These are phyloP conservation scores for Silurus meridionalis DNA, from an alignment of 2,113 vertebrate species.

Conservation along the genomic window DNA sequence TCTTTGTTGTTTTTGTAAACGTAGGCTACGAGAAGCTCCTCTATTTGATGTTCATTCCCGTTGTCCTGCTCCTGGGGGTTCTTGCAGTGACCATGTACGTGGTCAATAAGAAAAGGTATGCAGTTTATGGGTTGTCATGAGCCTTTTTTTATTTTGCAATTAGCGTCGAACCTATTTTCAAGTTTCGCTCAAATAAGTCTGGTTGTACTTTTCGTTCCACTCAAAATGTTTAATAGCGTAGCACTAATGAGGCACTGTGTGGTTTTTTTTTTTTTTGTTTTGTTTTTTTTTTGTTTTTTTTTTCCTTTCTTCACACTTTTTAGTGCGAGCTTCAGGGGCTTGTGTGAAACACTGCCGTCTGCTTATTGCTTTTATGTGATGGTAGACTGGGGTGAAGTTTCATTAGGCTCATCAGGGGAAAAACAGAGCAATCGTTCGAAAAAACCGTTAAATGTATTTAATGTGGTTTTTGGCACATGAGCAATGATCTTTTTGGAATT, in stretches of 20 bases:
- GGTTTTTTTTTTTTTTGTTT: not conserved
- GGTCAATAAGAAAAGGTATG: conserved; percentile 86
- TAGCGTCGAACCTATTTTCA: conserved; percentile 13
- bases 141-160: not conserved
- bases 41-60: conserved; percentile 81
- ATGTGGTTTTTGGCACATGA: conserved; percentile 2
- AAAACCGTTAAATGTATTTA: conserved; percentile 37
- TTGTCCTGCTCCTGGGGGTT: conserved; percentile 73
- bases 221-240: conserved; percentile 35
- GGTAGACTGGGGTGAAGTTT: conserved; percentile 34
- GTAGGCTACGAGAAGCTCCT: conserved; percentile 80
- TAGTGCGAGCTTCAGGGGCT: conserved; percentile 28
- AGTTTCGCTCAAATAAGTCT: not conserved
- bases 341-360: conserved; percentile 19
- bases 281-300: not conserved
- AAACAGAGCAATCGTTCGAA: conserved; percentile 22
- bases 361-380: not conserved
- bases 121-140: not conserved
- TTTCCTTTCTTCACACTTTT: conserved; percentile 8
- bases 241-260: conserved; percentile 29
- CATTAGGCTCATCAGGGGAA: conserved; percentile 18
- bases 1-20: conserved; percentile 19
- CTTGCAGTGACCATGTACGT: conserved; percentile 73
- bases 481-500: conserved; percentile 23
- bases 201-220: conserved; percentile 33